These are phyloP conservation scores for Chymomyza amoena DNA, from an alignment of 2,888 invertebrate genomes.

Conservation along the genomic window DNA sequence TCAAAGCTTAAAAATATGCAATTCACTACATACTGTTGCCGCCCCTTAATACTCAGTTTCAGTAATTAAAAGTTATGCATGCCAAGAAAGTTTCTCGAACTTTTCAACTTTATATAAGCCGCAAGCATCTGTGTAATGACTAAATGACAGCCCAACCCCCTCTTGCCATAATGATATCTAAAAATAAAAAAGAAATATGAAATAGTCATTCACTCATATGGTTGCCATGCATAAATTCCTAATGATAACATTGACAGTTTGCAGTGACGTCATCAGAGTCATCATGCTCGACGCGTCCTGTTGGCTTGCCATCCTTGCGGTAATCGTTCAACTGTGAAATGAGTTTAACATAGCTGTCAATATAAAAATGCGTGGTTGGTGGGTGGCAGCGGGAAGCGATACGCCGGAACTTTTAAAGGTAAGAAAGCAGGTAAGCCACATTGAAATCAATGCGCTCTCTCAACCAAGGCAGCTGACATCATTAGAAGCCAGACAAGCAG, in stretches of 20 bases:
- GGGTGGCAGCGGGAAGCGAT: background rate
- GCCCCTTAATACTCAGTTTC: background rate
- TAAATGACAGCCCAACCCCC: background rate
- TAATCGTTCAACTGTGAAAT: slow-evolving; percentile 53
- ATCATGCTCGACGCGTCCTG: background rate
- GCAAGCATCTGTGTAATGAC: background rate
- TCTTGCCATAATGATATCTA: background rate
- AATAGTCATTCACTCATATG: slow-evolving; percentile 10
- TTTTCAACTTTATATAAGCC: background rate
- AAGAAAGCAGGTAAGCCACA: slow-evolving; percentile 19
- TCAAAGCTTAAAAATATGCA: too few species aligned
- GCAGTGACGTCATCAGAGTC: background rate
- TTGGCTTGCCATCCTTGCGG: slow-evolving; percentile 10
- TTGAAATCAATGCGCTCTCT: slow-evolving; percentile 36
- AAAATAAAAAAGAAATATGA: background rate
- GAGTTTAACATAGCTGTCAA: slow-evolving; percentile 32
- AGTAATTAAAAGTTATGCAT: background rate
- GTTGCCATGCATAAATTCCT: slow-evolving; percentile 41
- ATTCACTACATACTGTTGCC: too few species aligned
- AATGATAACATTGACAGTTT: slow-evolving; percentile 36
- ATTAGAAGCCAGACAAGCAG: slow-evolving; percentile 16
- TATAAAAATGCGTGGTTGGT: slow-evolving; percentile 45
- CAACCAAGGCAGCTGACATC: slow-evolving; percentile 6
- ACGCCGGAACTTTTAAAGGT: background rate
- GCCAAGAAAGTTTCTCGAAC: background rate